Base-by-base conservation (phyloP, 2,113 vertebrate species). In the Electrona antarctica region DNA sequence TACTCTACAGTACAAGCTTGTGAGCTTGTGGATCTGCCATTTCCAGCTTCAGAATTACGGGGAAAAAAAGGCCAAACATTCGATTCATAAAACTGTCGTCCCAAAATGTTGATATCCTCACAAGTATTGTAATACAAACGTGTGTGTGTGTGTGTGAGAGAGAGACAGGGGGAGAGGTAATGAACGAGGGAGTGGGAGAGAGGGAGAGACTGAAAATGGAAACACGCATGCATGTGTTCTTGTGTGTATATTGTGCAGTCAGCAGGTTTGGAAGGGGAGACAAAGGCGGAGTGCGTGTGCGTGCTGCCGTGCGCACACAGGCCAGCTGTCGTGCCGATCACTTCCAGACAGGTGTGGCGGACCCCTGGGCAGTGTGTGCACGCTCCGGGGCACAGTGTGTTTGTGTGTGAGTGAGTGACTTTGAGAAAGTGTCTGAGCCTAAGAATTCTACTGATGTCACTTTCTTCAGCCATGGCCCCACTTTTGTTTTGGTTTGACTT, bases 321-420 rank as follows among this genome's bases (percentile, higher is more conserved):
- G 29, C 80, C 92, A 92, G 88, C 91, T 92, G 93, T 73, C 77
- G 78, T 1, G 77, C 74, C 77, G 71, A 33, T 89, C 75, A 80
- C 68, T 74, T 63, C 77, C 71, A 55, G 80, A 93, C 93, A 92
- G 92, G 89, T 92, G 92, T 67, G 1, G n/a, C 7, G 56, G 69
- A 74, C 64, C 33, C 14, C 66, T 51, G 10, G 71, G 74, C 78
- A 63, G 74, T 70, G 72, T 28, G 56, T 54, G n/a, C 29, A 28
- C 28, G 14, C 21, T 10, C n/a, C 8, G 48, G 47, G 28, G 48
- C 14, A 8, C 52, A 6, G 21, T 21, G 21, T 21, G 21, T 21
- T 21, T 41, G 33, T 41, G 33, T 55, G n/a, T 41, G 33, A 1
- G 33, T 55, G n/a, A 51, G 49, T 59, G 45, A 11, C 41, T 45